These are phyloP conservation scores for Ameiurus melas DNA, from an alignment of 2,113 vertebrate genomes.

Conservation along the genomic window DNA sequence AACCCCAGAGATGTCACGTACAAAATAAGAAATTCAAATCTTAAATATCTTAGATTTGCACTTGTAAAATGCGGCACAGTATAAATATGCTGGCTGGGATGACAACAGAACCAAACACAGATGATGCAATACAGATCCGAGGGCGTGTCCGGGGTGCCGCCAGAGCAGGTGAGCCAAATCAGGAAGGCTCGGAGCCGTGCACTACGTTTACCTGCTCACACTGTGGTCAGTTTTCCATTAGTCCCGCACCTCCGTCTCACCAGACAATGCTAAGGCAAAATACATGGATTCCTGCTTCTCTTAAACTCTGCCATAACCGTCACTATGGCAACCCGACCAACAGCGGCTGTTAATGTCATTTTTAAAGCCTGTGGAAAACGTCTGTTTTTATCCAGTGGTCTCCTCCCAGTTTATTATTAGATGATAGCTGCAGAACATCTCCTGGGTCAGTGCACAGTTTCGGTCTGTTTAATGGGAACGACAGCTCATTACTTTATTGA, in stretches of 20 bases:
- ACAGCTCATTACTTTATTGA: constrained; percentile 14
- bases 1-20: not conserved
- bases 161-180: constrained; percentile 4
- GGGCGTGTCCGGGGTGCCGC: not conserved
- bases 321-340: constrained; percentile 52
- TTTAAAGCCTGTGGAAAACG: constrained; percentile 37
- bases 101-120: not conserved
- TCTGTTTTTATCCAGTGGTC: constrained; percentile 13
- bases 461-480: constrained; percentile 14
- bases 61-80: not conserved
- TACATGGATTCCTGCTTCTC: constrained; percentile 36
- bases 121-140: not conserved
- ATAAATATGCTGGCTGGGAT: not conserved
- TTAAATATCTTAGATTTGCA: not conserved
- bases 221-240: constrained; percentile 18
- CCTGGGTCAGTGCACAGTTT: not conserved
- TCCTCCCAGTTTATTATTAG: constrained; percentile 22
- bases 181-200: not conserved
- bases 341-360: constrained; percentile 39
- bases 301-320: constrained; percentile 25
- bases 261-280: constrained; percentile 17
- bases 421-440: constrained; percentile 32
- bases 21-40: not conserved
- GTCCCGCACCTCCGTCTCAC: not conserved
- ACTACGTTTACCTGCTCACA: not conserved